Percentiles rank a stretch among this genome's conserved stretches.
These are phyloP conservation scores for Oscheius sp. DNA, from an alignment of 2,888 invertebrate species.

Conservation along the genomic window DNA sequence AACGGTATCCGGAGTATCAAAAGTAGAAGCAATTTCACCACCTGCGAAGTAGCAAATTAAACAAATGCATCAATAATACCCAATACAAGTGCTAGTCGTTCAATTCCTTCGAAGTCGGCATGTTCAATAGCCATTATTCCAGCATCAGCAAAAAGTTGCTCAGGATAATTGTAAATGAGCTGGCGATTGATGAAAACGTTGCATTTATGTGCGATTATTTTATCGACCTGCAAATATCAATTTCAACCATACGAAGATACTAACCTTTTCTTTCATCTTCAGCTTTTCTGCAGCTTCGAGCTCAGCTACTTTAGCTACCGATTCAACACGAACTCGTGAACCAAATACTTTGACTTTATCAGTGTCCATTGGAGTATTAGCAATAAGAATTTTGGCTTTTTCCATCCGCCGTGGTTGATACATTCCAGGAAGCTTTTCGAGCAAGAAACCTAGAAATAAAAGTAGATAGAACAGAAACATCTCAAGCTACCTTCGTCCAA, in stretches of 20 bases:
- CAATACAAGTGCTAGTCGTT: conserved; percentile 93
- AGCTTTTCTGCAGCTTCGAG: conserved; percentile 97
- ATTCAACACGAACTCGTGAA: conserved; percentile 82
- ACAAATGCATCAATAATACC: too few relatives aligned
- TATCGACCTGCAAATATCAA: conserved; percentile 78
- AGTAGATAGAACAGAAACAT: too few relatives aligned
- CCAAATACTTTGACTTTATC: conserved; percentile 93
- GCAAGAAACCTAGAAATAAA: conserved; percentile 86
- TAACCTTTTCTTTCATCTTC: conserved; percentile 97
- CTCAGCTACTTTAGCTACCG: conserved; percentile 87
- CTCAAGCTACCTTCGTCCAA: conserved; percentile 79
- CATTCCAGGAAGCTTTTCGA: conserved; percentile 95
- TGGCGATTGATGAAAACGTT: conserved; percentile 99
- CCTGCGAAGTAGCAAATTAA: too few relatives aligned
- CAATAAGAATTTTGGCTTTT: conserved; percentile 95
- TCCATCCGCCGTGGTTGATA: conserved; percentile 95
- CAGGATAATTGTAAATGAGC: conserved; percentile 99
- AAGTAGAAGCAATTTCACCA: conserved; percentile 97
- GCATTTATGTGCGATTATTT: conserved; percentile 91
- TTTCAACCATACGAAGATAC: background rate
- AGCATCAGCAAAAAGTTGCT: conserved; percentile 97
- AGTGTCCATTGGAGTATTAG: conserved; percentile 99
- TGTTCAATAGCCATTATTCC: conserved; percentile 98
- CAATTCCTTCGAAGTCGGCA: conserved; percentile 99
- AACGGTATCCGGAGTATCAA: conserved; percentile 90